Conservation (phyloP, 2,113 vertebrate species). For the Hyperoodon ampullatus region DNA sequence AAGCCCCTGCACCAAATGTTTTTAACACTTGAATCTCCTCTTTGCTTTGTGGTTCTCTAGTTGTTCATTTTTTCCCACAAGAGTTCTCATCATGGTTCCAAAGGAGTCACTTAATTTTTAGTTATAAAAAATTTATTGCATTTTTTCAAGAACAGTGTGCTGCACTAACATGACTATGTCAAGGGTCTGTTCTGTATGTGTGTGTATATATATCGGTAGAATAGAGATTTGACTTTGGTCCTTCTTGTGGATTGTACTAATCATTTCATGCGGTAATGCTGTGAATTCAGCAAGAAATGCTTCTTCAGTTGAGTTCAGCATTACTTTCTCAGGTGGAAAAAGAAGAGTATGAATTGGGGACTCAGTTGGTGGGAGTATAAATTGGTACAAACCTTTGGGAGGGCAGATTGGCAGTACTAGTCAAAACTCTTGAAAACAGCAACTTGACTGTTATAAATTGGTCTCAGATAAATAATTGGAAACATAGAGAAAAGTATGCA, state of each 20-base stretch:
- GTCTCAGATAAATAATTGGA: background rate
- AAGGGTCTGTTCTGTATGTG: background rate
- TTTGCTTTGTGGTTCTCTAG: background rate
- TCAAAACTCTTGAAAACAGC: constrained; percentile 18
- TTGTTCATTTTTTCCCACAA: background rate
- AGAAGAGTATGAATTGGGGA: background rate
- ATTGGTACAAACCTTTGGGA: background rate
- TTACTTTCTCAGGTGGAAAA: background rate
- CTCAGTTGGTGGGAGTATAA: background rate
- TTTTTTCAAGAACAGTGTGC: background rate
- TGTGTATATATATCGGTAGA: background rate
- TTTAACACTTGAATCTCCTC: background rate
- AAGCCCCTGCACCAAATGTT: background rate
- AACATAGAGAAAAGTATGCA: background rate
- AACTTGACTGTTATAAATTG: constrained; percentile 5
- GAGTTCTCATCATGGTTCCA: background rate
- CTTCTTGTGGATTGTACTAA: background rate
- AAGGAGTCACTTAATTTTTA: constrained; percentile 38
- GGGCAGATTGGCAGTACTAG: background rate
- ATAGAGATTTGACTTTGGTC: background rate
- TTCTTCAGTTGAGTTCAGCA: background rate
- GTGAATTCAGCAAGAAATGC: background rate
- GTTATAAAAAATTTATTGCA: background rate
- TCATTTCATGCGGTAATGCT: background rate
- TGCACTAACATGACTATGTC: background rate